phyloP scores from a whole-genome alignment of 2,113 vertebrate genomes.

The Neodon shergylaensis region DNA sequence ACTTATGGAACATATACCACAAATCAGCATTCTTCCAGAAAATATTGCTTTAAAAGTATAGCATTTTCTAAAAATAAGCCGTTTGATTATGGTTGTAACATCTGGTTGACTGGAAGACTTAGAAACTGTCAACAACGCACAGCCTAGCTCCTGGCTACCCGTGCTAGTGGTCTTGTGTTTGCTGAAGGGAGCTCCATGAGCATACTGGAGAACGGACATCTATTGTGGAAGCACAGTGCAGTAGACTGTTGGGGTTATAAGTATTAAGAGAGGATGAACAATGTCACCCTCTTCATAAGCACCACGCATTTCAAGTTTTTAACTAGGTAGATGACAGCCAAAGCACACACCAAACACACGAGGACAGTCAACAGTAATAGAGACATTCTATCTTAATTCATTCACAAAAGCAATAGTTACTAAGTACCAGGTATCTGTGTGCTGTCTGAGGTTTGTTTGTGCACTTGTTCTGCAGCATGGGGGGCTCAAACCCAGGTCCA shows the following conservation, averaged over 20 bases:
- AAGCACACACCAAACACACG: not conserved
- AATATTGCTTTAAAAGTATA: conserved; percentile 38
- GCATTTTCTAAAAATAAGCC: not conserved
- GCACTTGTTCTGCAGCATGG: not conserved
- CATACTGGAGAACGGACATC: not conserved
- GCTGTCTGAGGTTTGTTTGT: not conserved
- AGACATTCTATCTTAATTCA: not conserved
- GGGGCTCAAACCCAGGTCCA: not conserved
- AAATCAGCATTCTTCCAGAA: not conserved
- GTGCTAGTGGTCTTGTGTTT: not conserved
- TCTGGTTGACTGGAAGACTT: not conserved
- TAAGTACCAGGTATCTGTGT: not conserved
- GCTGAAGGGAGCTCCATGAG: not conserved
- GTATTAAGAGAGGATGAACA: not conserved
- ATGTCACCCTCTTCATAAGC: not conserved
- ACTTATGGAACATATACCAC: conserved; percentile 16
- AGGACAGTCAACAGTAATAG: not conserved
- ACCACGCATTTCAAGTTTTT: not conserved
- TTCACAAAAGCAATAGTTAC: not conserved
- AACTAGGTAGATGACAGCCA: not conserved
- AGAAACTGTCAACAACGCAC: not conserved
- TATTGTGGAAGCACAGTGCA: not conserved
- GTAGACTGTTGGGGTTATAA: not conserved
- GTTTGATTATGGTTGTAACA: conserved; percentile 3
- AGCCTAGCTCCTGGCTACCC: not conserved